phyloP scores from a whole-genome alignment of 2,113 vertebrate genomes.

The Morone chrysops region DNA sequence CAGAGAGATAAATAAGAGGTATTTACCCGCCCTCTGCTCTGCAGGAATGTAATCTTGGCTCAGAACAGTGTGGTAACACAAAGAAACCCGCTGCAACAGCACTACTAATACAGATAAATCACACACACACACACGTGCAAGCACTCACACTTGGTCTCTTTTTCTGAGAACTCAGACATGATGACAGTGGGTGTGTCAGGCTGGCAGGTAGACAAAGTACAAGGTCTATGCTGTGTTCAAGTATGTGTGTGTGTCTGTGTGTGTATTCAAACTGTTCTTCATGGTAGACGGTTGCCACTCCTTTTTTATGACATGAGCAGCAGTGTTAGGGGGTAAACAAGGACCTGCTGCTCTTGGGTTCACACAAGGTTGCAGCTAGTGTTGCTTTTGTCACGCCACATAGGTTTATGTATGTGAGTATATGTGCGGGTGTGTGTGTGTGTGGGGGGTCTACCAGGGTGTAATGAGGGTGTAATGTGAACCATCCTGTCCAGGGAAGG shows the following conservation, averaged over 20 bases:
- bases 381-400: constrained; percentile 23
- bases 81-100: constrained; percentile 50
- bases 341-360: constrained; percentile 43
- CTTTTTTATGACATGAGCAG: constrained; percentile 36
- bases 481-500: constrained; percentile 61
- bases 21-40: constrained; percentile 63
- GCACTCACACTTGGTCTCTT: neutral
- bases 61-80: constrained; percentile 49
- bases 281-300: constrained; percentile 18
- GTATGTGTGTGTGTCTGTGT: constrained; percentile 9
- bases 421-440: constrained; percentile 12
- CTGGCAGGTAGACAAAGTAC: constrained; percentile 63
- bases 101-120: constrained; percentile 45
- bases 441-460: constrained; percentile 8
- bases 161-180: constrained; percentile 51
- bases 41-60: constrained; percentile 74
- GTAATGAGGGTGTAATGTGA: constrained; percentile 72
- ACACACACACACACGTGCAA: constrained; percentile 12
- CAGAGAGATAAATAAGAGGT: constrained; percentile 53
- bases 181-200: constrained; percentile 69
- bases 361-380: constrained; percentile 50
- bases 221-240: constrained; percentile 43
- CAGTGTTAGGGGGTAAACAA: constrained; percentile 41
- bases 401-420: constrained; percentile 13
- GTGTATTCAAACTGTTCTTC: constrained; percentile 22